phyloP scores from a whole-genome alignment of 2,797 vertebrate species.

The Sebastes nivosus region DNA sequence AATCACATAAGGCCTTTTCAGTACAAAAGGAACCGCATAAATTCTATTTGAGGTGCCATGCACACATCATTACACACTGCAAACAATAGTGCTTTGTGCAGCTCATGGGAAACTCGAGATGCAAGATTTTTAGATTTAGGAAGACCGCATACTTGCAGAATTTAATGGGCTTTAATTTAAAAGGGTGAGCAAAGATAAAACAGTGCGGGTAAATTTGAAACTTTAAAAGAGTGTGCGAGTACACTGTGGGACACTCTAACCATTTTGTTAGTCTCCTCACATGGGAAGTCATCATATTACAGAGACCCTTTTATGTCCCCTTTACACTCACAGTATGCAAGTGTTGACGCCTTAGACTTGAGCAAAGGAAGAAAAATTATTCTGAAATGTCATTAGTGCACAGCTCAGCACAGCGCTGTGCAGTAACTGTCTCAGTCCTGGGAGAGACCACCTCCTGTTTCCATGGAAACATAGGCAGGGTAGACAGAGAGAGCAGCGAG shows the following conservation, averaged over 20 bases:
- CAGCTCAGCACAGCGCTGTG: constrained; percentile 72
- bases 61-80: constrained; percentile 47
- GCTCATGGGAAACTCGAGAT: constrained; percentile 13
- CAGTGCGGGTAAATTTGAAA: not conserved
- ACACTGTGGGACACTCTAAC: not conserved
- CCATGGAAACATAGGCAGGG: constrained; percentile 84
- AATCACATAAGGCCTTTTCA: constrained; percentile 23
- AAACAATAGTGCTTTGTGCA: constrained; percentile 42
- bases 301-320: constrained; percentile 29
- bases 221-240: not conserved
- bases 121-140: constrained; percentile 6
- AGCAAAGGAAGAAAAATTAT: constrained; percentile 70
- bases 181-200: constrained; percentile 6
- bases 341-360: constrained; percentile 57
- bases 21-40: constrained; percentile 28
- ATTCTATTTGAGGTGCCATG: constrained; percentile 32
- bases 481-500: constrained; percentile 65
- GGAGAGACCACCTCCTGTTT: constrained; percentile 82
- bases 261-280: constrained; percentile 23
- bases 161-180: constrained; percentile 16
- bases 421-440: constrained; percentile 74
- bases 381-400: constrained; percentile 79
- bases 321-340: constrained; percentile 34
- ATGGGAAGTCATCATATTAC: constrained; percentile 14
- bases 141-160: not conserved